A percentile compares a stretch with the other conserved stretches of the same genome.
Conservation (phyloP, 2,888 invertebrate species). For the Cheilosia pagana region DNA sequence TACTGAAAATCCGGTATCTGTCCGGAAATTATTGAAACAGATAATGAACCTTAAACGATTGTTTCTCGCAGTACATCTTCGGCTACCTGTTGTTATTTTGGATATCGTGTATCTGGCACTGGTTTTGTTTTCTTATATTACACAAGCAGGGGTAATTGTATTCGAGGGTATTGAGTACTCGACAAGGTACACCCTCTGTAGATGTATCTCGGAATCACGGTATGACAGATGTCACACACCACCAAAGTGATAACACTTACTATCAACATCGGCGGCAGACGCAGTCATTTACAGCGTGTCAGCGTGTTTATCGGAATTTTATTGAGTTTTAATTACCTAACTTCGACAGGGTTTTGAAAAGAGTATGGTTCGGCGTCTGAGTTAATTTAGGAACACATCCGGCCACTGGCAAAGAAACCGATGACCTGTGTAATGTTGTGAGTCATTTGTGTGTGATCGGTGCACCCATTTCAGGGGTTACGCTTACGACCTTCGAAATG, state of each 20-base stretch:
- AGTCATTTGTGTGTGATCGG: background rate
- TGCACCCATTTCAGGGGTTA: no score
- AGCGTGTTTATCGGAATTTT: slow-evolving; percentile 15
- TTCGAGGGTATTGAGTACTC: background rate
- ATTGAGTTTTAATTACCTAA: slow-evolving; percentile 51
- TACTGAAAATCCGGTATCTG: slow-evolving; percentile 35
- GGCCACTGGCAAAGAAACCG: slow-evolving; percentile 27
- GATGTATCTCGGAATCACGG: no score
- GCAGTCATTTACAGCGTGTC: slow-evolving; percentile 17
- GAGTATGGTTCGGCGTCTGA: no score
- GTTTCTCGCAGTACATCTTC: background rate
- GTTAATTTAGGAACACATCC: slow-evolving; percentile 4
- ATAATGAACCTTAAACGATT: background rate
- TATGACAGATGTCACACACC: no score
- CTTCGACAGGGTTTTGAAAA: slow-evolving; percentile 4
- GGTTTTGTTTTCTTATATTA: background rate
- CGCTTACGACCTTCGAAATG: no score
- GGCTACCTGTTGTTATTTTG: slow-evolving; percentile 13
- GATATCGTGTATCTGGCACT: background rate
- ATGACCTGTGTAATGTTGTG: slow-evolving; percentile 3
- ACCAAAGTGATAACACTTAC: slow-evolving; percentile 1
- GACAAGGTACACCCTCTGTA: background rate
- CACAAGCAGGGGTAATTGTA: background rate
- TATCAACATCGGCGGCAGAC: slow-evolving; percentile 16
- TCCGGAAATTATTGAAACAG: background rate